phyloP scores from a whole-genome alignment of 92 coral and sea anemone species.

The Zoanthus sansibaricus region DNA sequence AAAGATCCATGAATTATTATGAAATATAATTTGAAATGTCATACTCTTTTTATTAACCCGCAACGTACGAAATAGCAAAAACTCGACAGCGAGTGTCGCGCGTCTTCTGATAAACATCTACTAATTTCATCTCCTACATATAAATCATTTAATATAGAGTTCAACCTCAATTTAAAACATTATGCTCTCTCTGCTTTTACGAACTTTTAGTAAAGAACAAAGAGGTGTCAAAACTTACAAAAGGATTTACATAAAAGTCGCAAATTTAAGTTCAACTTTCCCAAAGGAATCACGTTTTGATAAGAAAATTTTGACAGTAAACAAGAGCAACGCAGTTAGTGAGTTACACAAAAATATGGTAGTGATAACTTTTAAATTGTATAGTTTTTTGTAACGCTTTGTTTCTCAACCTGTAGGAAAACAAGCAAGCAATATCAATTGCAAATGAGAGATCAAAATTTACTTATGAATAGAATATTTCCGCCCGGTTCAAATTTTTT shows the following conservation, averaged over 20 bases:
- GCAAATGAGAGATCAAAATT: conserved; percentile 12
- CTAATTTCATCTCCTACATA: conserved; percentile 11
- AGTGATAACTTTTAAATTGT: neutral
- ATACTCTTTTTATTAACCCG: too few relatives aligned
- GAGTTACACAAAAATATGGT: neutral
- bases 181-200: neutral
- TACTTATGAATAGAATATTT: conserved; percentile 37
- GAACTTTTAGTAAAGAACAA: conserved; percentile 17
- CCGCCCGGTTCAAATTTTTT: conserved; percentile 21
- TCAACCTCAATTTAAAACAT: neutral
- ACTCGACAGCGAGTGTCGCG: too few relatives aligned
- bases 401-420: neutral
- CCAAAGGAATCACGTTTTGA: conserved; percentile 27
- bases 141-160: conserved; percentile 5
- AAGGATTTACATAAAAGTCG: conserved; percentile 9
- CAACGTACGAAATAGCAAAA: too few relatives aligned
- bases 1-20: neutral
- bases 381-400: neutral
- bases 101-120: neutral
- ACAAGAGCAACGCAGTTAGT: neutral
- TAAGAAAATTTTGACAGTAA: neutral
- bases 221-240: conserved; percentile 8
- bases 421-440: conserved; percentile 2
- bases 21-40: neutral
- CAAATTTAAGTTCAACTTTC: conserved; percentile 1